Evolutionary conservation across 1,140 invertebrate genomes (phyloP).

Genomic region (Drosophila serrata): DNA sequence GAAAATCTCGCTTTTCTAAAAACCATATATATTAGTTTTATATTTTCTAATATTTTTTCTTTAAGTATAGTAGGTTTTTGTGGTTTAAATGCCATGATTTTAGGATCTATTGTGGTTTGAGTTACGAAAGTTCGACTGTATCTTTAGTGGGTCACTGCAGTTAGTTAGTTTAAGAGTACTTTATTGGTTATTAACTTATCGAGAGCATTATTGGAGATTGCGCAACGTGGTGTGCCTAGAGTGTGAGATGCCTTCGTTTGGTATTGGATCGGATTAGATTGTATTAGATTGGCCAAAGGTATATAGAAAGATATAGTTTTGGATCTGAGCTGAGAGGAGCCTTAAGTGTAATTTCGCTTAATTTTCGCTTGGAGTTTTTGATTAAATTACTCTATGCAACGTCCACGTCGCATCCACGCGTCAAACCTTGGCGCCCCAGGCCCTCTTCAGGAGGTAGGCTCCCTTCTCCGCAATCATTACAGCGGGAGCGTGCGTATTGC

Average conservation of each 20-base stretch:
- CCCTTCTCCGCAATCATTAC: constrained; percentile 90
- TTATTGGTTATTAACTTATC: constrained; percentile 37
- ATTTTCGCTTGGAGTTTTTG: constrained; percentile 46
- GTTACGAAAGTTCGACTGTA: constrained; percentile 16
- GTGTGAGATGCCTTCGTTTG: constrained; percentile 30
- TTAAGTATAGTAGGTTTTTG: background rate
- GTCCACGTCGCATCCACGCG: constrained; percentile 84
- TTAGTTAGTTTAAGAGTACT: constrained; percentile 31
- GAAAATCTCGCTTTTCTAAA: background rate
- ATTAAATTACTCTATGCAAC: constrained; percentile 85
- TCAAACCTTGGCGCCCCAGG: constrained; percentile 86
- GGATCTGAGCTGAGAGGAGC: constrained; percentile 14
- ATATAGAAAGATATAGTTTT: constrained; percentile 22
- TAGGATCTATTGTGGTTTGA: background rate
- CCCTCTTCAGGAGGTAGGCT: constrained; percentile 88
- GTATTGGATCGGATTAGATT: constrained; percentile 7
- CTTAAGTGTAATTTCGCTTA: constrained; percentile 68
- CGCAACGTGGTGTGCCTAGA: constrained; percentile 59
- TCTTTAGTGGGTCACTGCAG: constrained; percentile 11
- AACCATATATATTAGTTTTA: background rate
- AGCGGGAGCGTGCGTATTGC: constrained; percentile 88
- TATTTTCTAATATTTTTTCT: background rate
- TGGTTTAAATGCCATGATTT: background rate
- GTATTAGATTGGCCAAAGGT: constrained; percentile 14
- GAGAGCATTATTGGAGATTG: constrained; percentile 21